A percentile compares a stretch with the other conserved stretches of the same genome.
phyloP scores from a whole-genome alignment of 2,888 invertebrate species.

The Apomyelois bistriatella region DNA sequence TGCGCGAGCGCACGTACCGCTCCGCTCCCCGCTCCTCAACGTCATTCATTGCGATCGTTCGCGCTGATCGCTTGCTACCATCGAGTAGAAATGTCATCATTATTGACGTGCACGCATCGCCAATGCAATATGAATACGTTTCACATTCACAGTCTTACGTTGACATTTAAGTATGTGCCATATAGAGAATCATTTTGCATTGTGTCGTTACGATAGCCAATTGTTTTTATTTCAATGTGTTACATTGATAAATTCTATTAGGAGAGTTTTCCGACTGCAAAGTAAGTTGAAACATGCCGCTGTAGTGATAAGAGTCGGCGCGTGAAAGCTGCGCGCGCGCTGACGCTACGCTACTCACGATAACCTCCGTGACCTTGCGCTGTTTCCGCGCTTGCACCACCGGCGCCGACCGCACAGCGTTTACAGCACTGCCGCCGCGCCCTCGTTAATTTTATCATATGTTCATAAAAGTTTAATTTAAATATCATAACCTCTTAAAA shows the following conservation, averaged over 20 bases:
- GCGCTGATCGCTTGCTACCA: conserved; percentile 68
- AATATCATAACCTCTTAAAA: no score
- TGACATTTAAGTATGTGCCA: conserved; percentile 44
- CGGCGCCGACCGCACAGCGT: conserved; percentile 14
- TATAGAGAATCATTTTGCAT: conserved; percentile 37
- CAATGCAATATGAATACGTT: conserved; percentile 56
- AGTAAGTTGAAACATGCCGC: conserved; percentile 38
- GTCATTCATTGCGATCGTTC: conserved; percentile 79
- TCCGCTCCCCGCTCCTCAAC: conserved; percentile 50
- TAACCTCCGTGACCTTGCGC: conserved; percentile 62
- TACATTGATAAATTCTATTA: conserved; percentile 5
- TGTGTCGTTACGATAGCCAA: conserved; percentile 31
- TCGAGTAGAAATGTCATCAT: conserved; percentile 75
- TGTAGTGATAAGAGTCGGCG: conserved; percentile 31
- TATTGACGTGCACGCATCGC: conserved; percentile 65
- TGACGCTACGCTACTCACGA: conserved; percentile 36
- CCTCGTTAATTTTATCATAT: background rate
- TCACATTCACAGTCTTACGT: conserved; percentile 49
- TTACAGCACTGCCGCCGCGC: background rate
- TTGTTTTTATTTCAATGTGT: conserved; percentile 27
- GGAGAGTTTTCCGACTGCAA: conserved; percentile 11
- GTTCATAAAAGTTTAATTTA: background rate
- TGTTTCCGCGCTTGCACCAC: conserved; percentile 40
- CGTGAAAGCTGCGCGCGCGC: conserved; percentile 54
- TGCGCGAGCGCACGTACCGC: conserved; percentile 66